Evolutionary conservation across 2,888 invertebrate genomes (phyloP), one percentile per base, ranked within the genome.

Genomic region (Syrphus vitripennis): DNA sequence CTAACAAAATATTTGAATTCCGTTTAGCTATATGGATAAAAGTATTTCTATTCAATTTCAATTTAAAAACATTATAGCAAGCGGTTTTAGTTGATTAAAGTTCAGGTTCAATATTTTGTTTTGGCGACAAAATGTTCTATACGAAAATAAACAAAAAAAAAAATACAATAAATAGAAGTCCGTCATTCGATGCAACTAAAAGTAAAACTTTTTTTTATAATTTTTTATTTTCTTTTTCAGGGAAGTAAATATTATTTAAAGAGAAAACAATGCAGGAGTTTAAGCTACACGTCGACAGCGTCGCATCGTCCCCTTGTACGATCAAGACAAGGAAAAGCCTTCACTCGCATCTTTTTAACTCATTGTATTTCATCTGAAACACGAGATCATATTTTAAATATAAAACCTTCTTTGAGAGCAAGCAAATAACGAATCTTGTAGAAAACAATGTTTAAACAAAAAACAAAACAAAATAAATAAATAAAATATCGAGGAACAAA

Each of bases 361-460:
- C 69, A 80, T 80, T 76, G 71, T 80, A 31, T 53, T 53, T 21
- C 61, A 61, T 37, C 21, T 80, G 84, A 76, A 84, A 84, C 57
- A 80, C 71, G 81, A 84, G 81, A 84, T 84, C 76, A 57, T 19
- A 24, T 50, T 29, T 37, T 21, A 53, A 75, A 55, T 42, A 45
- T 34, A 50, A 75, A 80, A 84, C 80, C 83, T 84, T 84, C 50
- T 76, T 71, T 76, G 65, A 59, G 34, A 74, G 53, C 74, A 83
- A 72, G 45, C 37, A 31, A 70, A 12, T n/a, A 53, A 48, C 26
- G 63, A 40, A 67, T 50, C 50, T 69, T 69, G 69, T 42, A 55
- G 42, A 5, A 70, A 70, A 65, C 42, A 55, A 57, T 78, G 72
- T 45, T 31, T 9, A 21, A 55, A 42, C 67, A 29, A 48, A 75